Conservation (phyloP, 2,888 invertebrate genomes). For the Himalopsyche kuldschensis region DNA sequence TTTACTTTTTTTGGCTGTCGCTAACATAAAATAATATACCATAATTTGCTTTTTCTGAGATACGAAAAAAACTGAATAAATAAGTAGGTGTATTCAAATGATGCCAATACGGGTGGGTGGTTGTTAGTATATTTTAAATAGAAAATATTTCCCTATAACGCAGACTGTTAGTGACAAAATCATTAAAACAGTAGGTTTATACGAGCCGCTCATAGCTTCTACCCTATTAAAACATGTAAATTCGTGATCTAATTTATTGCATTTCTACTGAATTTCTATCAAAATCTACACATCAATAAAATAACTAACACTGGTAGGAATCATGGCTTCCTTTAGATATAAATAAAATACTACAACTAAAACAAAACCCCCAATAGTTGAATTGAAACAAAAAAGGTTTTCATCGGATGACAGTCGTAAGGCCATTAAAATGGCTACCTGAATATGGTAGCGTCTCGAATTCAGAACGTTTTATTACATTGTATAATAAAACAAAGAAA, state of each 20-base stretch:
- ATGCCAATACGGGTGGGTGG: too few species aligned
- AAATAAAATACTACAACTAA: slow-evolving; percentile 19
- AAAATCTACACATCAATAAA: slow-evolving; percentile 12
- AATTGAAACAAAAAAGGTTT: slow-evolving; percentile 33
- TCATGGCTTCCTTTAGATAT: slow-evolving; percentile 32
- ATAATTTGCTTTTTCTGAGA: too few species aligned
- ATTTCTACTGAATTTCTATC: slow-evolving; percentile 23
- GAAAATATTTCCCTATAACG: background rate
- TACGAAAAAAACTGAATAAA: too few species aligned
- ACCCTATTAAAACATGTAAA: slow-evolving; percentile 1
- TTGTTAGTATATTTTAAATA: too few species aligned
- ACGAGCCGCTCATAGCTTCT: background rate
- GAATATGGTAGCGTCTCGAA: slow-evolving; percentile 19
- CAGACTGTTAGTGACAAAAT: background rate
- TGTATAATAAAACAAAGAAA: background rate
- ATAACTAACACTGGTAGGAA: slow-evolving; percentile 18
- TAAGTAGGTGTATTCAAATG: too few species aligned
- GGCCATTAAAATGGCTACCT: slow-evolving; percentile 40
- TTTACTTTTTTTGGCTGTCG: too few species aligned
- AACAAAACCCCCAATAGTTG: slow-evolving; percentile 26
- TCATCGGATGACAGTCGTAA: slow-evolving; percentile 38
- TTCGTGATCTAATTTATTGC: slow-evolving; percentile 14
- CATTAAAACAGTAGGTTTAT: background rate
- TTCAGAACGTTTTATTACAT: slow-evolving; percentile 2
- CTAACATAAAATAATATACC: too few species aligned